These are phyloP conservation scores for Zaprionus camerounensis DNA, from an alignment of 1,140 invertebrate species.

Conservation along the genomic window DNA sequence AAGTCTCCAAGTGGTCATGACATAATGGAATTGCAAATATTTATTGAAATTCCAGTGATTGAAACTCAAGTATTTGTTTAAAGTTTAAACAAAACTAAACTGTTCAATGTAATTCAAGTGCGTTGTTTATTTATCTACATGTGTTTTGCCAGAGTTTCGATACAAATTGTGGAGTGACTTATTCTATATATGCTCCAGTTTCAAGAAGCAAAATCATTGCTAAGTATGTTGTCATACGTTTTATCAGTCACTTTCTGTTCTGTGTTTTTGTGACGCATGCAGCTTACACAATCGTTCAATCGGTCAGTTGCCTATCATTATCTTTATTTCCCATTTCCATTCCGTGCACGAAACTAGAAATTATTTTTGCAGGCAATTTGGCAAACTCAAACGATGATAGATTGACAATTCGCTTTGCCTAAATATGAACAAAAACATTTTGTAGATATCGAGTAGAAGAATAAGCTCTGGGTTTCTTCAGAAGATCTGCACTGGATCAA, in stretches of 20 bases:
- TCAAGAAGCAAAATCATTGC: neutral
- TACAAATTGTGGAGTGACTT: neutral
- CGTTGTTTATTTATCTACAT: neutral
- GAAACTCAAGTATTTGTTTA: constrained; percentile 25
- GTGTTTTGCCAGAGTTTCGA: constrained; percentile 4
- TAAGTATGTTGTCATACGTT: constrained; percentile 16
- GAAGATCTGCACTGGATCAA: constrained; percentile 18
- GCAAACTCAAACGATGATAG: constrained; percentile 14
- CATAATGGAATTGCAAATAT: constrained; percentile 22
- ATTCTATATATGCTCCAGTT: neutral
- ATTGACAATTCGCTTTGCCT: constrained; percentile 6
- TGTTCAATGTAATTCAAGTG: constrained; percentile 6
- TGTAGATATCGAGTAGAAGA: neutral
- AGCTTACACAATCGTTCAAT: constrained; percentile 32
- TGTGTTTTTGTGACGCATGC: constrained; percentile 10
- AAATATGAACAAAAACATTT: constrained; percentile 11
- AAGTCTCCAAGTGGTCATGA: neutral
- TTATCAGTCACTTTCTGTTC: constrained; percentile 8
- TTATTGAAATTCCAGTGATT: constrained; percentile 25
- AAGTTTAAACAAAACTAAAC: constrained; percentile 6
- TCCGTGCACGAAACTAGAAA: constrained; percentile 25
- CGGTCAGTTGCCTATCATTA: constrained; percentile 32
- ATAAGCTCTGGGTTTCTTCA: neutral
- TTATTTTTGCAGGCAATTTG: constrained; percentile 27
- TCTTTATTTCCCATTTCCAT: constrained; percentile 46